Percentiles rank a stretch among this genome's conserved stretches.
Conservation (phyloP, 2,797 vertebrate genomes). For the Buceros bicornis region DNA sequence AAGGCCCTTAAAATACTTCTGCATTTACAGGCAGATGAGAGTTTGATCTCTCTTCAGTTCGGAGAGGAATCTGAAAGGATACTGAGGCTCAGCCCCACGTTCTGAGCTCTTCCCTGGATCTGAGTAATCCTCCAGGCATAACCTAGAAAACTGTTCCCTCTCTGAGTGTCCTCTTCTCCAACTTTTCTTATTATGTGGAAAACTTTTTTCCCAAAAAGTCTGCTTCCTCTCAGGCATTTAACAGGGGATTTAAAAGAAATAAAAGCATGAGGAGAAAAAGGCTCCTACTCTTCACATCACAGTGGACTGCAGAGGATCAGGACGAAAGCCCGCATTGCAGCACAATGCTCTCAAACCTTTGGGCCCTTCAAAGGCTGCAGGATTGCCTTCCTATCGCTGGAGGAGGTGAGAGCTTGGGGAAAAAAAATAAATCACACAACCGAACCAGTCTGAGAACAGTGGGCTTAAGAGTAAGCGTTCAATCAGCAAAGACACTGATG, state of each 20-base stretch:
- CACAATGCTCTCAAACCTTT: conserved; percentile 27
- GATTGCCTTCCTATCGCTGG: background rate
- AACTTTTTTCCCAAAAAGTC: background rate
- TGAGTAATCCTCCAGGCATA: background rate
- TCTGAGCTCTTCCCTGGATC: background rate
- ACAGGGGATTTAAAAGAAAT: background rate
- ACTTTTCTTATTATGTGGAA: background rate
- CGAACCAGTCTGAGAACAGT: conserved; percentile 22
- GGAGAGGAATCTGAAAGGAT: background rate
- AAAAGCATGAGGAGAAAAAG: conserved; percentile 7
- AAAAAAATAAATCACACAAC: background rate
- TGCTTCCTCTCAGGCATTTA: background rate
- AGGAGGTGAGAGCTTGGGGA: background rate
- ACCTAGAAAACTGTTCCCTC: conserved; percentile 4
- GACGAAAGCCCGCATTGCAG: background rate
- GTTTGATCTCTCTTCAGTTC: background rate
- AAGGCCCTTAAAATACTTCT: background rate
- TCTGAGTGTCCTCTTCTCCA: background rate
- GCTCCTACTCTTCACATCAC: conserved; percentile 6
- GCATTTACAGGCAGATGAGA: background rate
- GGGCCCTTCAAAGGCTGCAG: conserved; percentile 27
- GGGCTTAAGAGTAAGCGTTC: background rate
- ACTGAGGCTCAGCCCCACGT: background rate
- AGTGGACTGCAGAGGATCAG: background rate
- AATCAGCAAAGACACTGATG: conserved; percentile 15